Percentiles rank a stretch among this genome's conserved stretches.
These are phyloP conservation scores for Ficedula albicollis DNA, from an alignment of 2,797 vertebrate genomes.

Conservation along the genomic window DNA sequence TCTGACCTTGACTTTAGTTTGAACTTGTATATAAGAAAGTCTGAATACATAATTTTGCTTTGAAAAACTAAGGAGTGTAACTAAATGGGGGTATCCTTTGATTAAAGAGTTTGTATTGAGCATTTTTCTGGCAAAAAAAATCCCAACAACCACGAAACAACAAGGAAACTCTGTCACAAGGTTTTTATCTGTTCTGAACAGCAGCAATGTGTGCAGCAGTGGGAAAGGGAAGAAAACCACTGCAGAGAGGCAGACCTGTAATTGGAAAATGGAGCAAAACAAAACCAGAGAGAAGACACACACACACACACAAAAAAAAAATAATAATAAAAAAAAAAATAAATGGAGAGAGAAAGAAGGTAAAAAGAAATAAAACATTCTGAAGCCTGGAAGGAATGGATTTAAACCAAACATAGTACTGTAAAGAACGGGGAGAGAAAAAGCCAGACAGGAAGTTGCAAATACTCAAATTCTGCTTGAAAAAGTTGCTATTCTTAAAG, in stretches of 20 bases:
- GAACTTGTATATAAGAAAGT: background rate
- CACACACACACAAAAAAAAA: too few relatives aligned
- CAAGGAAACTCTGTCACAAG: background rate
- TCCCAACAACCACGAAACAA: background rate
- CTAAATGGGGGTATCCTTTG: background rate
- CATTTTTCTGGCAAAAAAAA: background rate
- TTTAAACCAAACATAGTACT: background rate
- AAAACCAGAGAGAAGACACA: background rate
- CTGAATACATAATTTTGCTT: background rate
- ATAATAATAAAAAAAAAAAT: too few relatives aligned
- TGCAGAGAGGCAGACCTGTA: background rate
- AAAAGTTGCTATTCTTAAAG: background rate
- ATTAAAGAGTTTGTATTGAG: background rate
- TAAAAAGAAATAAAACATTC: background rate
- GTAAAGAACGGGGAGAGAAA: background rate
- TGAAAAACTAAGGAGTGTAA: background rate
- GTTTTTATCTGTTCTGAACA: background rate
- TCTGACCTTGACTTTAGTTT: background rate
- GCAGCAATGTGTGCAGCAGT: background rate
- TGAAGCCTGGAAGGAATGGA: background rate
- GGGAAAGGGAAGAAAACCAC: background rate
- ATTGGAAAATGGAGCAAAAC: background rate
- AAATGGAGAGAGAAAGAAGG: rapidly evolving
- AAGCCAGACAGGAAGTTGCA: background rate
- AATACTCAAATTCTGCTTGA: background rate